These are phyloP conservation scores for Siphonodentalium dalli DNA, from an alignment of 2,888 invertebrate genomes.

Conservation along the genomic window DNA sequence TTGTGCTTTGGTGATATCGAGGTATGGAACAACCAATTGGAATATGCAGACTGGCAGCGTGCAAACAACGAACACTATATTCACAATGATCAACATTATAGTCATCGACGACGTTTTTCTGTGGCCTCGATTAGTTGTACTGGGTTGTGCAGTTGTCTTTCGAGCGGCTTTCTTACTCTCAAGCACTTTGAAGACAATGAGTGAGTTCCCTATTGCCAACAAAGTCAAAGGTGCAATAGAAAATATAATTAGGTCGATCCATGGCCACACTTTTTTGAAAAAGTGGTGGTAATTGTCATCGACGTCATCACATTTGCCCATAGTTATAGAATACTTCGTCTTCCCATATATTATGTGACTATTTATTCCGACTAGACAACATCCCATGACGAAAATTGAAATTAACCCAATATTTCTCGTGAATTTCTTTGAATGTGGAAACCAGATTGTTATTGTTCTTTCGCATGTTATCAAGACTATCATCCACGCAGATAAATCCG, in stretches of 20 bases:
- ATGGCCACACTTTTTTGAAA: conserved; percentile 35
- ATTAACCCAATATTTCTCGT: conserved; percentile 27
- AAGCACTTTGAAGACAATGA: conserved; percentile 36
- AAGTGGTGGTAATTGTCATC: conserved; percentile 30
- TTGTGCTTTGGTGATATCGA: too few relatives aligned
- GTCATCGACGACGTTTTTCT: conserved; percentile 41
- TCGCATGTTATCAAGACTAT: conserved; percentile 51
- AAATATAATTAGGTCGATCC: conserved; percentile 47
- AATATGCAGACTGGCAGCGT: conserved; percentile 40
- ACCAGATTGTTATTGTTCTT: conserved; percentile 45
- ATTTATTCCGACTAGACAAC: conserved; percentile 31
- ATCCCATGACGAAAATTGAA: conserved; percentile 27
- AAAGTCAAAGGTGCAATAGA: conserved; percentile 41
- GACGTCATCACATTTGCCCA: conserved; percentile 20
- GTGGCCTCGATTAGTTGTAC: not conserved
- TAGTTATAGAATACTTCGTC: too few relatives aligned
- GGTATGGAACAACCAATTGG: conserved; percentile 31
- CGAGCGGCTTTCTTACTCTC: conserved; percentile 25
- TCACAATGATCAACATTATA: conserved; percentile 36
- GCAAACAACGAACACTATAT: conserved; percentile 38
- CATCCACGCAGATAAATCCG: conserved; percentile 49
- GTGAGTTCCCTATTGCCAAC: conserved; percentile 40
- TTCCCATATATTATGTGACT: conserved; percentile 37
- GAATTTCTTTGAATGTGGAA: conserved; percentile 43
- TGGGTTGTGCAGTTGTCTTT: conserved; percentile 3